phyloP scores from a whole-genome alignment of 2,888 invertebrate genomes.

The Neoaliturus tenellus region DNA sequence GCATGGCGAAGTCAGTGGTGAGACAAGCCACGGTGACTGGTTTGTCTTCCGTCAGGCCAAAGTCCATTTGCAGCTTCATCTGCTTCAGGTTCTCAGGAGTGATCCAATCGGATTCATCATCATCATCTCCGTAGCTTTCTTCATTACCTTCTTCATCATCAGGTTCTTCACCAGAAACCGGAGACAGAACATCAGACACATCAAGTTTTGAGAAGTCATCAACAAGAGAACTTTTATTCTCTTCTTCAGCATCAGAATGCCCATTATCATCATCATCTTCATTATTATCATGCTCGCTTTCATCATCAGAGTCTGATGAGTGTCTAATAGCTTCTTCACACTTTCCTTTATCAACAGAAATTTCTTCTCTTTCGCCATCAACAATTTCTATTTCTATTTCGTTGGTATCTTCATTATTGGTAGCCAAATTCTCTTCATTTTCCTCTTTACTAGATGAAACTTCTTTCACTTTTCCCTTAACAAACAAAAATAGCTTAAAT shows the following conservation, averaged over 20 bases:
- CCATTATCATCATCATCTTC: background rate
- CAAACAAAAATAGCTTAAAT: background rate
- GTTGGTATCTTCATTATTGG: background rate
- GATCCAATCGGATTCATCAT: slow-evolving; percentile 85
- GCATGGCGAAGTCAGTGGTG: slow-evolving; percentile 98
- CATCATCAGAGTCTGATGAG: background rate
- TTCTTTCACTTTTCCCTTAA: background rate
- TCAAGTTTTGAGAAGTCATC: slow-evolving; percentile 55
- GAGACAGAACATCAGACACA: slow-evolving; percentile 8
- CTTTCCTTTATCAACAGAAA: slow-evolving; percentile 68
- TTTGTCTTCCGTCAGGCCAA: slow-evolving; percentile 79
- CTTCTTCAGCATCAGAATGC: slow-evolving; percentile 64
- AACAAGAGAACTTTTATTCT: slow-evolving; percentile 56
- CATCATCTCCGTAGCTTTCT: slow-evolving; percentile 70
- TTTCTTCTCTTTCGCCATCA: slow-evolving; percentile 62
- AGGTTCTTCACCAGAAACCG: slow-evolving; percentile 64
- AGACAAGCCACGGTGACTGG: slow-evolving; percentile 91
- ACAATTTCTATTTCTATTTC: slow-evolving; percentile 9
- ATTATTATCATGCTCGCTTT: background rate
- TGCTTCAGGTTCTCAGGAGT: slow-evolving; percentile 88
- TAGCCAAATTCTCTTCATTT: background rate
- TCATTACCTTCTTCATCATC: slow-evolving; percentile 66
- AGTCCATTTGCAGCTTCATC: slow-evolving; percentile 83
- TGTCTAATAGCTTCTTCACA: slow-evolving; percentile 52
- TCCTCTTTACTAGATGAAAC: background rate